Evolutionary conservation across 2,797 vertebrate species (phyloP).

Genomic region (Acanthis flammea): DNA sequence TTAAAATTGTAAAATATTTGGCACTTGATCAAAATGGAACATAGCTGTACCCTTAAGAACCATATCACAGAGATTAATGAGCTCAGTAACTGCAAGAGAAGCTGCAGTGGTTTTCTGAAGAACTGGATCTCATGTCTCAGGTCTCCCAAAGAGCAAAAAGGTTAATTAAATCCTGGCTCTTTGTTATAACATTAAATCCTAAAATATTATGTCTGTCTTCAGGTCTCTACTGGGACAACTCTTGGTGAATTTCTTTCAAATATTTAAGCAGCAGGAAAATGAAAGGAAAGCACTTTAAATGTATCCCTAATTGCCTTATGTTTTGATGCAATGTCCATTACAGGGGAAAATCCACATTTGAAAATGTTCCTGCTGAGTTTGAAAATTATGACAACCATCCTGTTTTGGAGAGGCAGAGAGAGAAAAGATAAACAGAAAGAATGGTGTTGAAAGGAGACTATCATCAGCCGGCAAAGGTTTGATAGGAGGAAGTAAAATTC

Average conservation of each 20-base stretch:
- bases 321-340: neutral
- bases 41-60: neutral
- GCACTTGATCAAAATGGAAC: neutral
- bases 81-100: neutral
- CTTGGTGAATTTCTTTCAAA: neutral
- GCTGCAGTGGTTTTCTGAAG: neutral
- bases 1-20: neutral
- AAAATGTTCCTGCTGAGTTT: neutral
- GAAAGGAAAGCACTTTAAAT: neutral
- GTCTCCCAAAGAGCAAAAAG: neutral
- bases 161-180: slow-evolving; percentile 18
- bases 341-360: neutral
- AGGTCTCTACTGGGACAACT: neutral
- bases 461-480: neutral
- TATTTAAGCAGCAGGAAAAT: neutral
- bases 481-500: neutral
- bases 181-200: neutral
- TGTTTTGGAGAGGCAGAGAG: neutral
- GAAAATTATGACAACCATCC: neutral
- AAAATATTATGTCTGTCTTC: neutral
- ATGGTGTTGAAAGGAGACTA: neutral
- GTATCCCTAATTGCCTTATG: neutral
- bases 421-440: neutral
- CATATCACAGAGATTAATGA: neutral
- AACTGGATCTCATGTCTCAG: neutral